Conservation (phyloP, 2,888 invertebrate genomes). For the Podabrus alpinus region DNA sequence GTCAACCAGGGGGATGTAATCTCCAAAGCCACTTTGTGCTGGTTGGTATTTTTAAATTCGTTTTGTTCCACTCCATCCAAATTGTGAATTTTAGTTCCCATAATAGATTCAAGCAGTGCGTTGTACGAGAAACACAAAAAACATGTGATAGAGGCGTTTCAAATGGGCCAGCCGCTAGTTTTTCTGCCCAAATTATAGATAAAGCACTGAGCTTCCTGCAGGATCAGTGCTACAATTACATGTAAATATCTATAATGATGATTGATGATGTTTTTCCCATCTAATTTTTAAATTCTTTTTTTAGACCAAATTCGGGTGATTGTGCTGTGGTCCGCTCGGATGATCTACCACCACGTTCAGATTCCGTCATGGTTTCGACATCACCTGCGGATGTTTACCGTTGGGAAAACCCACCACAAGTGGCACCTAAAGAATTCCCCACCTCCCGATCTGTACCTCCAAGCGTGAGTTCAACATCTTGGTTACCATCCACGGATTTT, state of each 20-base stretch:
- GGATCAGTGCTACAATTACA: constrained; percentile 63
- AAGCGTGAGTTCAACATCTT: constrained; percentile 38
- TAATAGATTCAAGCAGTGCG: constrained; percentile 63
- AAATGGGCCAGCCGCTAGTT: constrained; percentile 58
- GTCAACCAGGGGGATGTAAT: constrained; percentile 60
- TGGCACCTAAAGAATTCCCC: constrained; percentile 39
- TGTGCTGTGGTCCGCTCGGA: constrained; percentile 49
- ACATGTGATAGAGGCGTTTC: constrained; percentile 58
- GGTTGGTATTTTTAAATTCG: constrained; percentile 52
- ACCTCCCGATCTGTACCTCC: constrained; percentile 38
- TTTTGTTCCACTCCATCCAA: background rate
- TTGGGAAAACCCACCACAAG: constrained; percentile 46
- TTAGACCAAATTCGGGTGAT: constrained; percentile 59
- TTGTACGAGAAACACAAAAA: constrained; percentile 58
- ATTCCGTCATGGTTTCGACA: constrained; percentile 44
- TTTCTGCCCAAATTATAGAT: constrained; percentile 61
- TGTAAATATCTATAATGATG: constrained; percentile 53
- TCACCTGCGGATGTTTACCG: constrained; percentile 51
- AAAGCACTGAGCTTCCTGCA: constrained; percentile 64
- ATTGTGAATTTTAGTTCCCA: constrained; percentile 56
- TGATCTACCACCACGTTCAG: constrained; percentile 36
- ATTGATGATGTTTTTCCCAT: background rate
- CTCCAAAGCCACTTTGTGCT: constrained; percentile 61
- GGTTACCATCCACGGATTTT: constrained; percentile 38
- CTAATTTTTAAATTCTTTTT: background rate